A percentile compares a stretch with the other conserved stretches of the same genome.
Evolutionary conservation across 2,888 invertebrate species (phyloP).

Genomic region (Yponomeuta sedellus): DNA sequence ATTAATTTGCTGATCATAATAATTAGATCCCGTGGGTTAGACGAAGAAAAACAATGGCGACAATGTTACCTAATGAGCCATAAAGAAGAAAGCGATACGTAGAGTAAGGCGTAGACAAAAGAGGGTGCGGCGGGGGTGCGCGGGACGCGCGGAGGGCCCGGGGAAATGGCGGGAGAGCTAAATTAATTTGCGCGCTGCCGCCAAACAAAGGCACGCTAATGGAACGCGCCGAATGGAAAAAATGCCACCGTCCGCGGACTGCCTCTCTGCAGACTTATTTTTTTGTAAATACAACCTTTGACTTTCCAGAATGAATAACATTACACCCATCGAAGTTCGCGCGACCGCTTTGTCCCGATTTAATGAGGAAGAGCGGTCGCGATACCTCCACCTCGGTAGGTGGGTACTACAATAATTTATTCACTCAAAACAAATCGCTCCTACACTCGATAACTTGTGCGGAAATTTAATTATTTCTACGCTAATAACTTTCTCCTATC

Average conservation of each 20-base stretch:
- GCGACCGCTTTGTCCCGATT: slow-evolving; percentile 62
- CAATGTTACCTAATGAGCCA: slow-evolving; percentile 75
- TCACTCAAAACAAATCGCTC: slow-evolving; percentile 47
- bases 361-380: slow-evolving; percentile 62
- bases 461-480: background rate
- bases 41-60: slow-evolving; percentile 72
- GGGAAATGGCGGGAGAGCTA: slow-evolving; percentile 76
- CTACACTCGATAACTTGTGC: background rate
- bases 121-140: slow-evolving; percentile 60
- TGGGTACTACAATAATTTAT: slow-evolving; percentile 44
- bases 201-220: slow-evolving; percentile 77
- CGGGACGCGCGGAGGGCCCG: slow-evolving; percentile 29
- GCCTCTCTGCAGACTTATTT: slow-evolving; percentile 71
- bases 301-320: slow-evolving; percentile 74
- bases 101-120: slow-evolving; percentile 75
- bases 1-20: slow-evolving; percentile 61
- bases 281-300: slow-evolving; percentile 74
- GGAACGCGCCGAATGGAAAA: slow-evolving; percentile 77
- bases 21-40: slow-evolving; percentile 67
- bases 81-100: slow-evolving; percentile 77
- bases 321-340: slow-evolving; percentile 67
- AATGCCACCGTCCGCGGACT: slow-evolving; percentile 76
- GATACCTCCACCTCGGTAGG: slow-evolving; percentile 42
- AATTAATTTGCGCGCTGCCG: slow-evolving; percentile 77
- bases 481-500: slow-evolving; percentile 17